Percentiles rank a stretch among this genome's conserved stretches.
These are phyloP conservation scores for Endomychus coccineus DNA, from an alignment of 2,888 invertebrate species.

Conservation along the genomic window DNA sequence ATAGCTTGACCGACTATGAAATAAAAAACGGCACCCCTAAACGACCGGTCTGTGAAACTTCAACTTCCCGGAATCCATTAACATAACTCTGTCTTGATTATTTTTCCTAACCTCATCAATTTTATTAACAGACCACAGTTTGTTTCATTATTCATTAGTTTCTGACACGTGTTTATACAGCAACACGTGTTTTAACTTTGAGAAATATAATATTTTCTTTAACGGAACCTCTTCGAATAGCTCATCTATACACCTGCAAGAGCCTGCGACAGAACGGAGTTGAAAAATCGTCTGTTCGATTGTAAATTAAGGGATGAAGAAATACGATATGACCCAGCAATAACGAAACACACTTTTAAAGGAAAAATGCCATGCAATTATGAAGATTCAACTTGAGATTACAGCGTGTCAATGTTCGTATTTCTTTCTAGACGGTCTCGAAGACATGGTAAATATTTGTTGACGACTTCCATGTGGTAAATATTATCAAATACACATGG, in stretches of 20 bases:
- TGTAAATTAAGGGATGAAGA: too few relatives aligned
- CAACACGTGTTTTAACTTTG: conserved; percentile 16
- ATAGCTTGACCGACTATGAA: too few relatives aligned
- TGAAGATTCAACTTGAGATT: conserved; percentile 20
- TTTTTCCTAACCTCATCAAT: too few relatives aligned
- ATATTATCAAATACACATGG: conserved; percentile 37
- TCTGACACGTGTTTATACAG: conserved; percentile 12
- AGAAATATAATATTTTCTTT: conserved; percentile 14
- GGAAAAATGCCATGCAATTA: conserved; percentile 27
- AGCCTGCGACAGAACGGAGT: too few relatives aligned
- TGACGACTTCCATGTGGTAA: conserved; percentile 34
- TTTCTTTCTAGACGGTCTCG: conserved; percentile 11
- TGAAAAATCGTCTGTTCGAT: too few relatives aligned
- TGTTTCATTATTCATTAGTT: conserved; percentile 14
- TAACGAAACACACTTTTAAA: conserved; percentile 28
- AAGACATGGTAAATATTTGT: conserved; percentile 33
- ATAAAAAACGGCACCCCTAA: too few relatives aligned
- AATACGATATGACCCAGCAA: conserved; percentile 27
- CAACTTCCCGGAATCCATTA: too few relatives aligned
- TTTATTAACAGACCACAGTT: too few relatives aligned
- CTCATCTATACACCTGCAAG: too few relatives aligned
- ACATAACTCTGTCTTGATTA: too few relatives aligned
- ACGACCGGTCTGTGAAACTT: too few relatives aligned
- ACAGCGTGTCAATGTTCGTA: conserved; percentile 10
- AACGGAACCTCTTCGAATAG: too few relatives aligned